Conservation (phyloP, 2,888 invertebrate genomes). For the Leptinotarsa juncta region DNA sequence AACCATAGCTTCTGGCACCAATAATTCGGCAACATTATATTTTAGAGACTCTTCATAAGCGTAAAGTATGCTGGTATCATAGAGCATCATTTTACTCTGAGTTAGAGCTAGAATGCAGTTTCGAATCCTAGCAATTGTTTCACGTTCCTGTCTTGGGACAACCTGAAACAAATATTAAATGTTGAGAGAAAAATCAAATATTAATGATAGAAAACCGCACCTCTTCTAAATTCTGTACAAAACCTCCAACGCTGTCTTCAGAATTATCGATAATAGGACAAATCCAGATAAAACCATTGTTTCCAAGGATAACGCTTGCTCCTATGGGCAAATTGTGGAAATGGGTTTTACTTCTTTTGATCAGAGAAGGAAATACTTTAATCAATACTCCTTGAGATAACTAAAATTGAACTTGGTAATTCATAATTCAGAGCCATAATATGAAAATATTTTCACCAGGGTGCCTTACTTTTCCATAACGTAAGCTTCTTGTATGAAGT, state of each 20-base stretch:
- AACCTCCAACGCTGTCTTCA: slow-evolving; percentile 78
- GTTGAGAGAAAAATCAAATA: slow-evolving; percentile 13
- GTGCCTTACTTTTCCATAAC: slow-evolving; percentile 88
- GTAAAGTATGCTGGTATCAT: slow-evolving; percentile 90
- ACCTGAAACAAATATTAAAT: slow-evolving; percentile 67
- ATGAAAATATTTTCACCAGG: not conserved
- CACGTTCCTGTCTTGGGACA: slow-evolving; percentile 79
- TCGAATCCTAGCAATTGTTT: slow-evolving; percentile 87
- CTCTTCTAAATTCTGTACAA: slow-evolving; percentile 80
- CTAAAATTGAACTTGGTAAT: slow-evolving; percentile 62
- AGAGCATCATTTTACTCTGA: slow-evolving; percentile 89
- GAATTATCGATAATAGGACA: slow-evolving; percentile 76
- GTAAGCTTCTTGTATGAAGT: slow-evolving; percentile 94
- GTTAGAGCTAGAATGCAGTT: slow-evolving; percentile 92
- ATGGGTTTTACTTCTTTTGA: slow-evolving; percentile 94
- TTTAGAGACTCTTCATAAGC: slow-evolving; percentile 90
- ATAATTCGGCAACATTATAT: slow-evolving; percentile 81
- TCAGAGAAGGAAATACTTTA: slow-evolving; percentile 90
- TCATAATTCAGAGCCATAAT: not conserved
- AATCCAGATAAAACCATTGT: slow-evolving; percentile 97
- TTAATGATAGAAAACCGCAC: slow-evolving; percentile 53
- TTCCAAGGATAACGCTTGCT: slow-evolving; percentile 92
- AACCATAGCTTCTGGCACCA: slow-evolving; percentile 86
- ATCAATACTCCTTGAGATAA: slow-evolving; percentile 89
- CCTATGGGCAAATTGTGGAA: slow-evolving; percentile 95